phyloP scores from a whole-genome alignment of 2,797 vertebrate species.

The Lepus oiostolus region DNA sequence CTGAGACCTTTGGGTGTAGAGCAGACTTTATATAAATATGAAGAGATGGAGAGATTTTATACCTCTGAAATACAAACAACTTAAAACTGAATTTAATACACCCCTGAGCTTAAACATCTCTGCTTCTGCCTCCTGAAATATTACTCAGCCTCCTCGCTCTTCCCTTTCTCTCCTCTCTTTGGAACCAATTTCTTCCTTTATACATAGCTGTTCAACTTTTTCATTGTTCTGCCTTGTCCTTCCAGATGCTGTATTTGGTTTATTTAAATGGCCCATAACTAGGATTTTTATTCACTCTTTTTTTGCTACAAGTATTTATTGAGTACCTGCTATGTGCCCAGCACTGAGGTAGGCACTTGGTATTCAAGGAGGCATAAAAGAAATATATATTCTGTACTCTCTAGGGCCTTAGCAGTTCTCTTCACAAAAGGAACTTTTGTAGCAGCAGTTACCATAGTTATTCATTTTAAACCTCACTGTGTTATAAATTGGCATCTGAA shows the following conservation, averaged over 20 bases:
- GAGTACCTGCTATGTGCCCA: neutral
- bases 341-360: neutral
- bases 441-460: neutral
- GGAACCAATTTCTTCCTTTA: neutral
- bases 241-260: neutral
- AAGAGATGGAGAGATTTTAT: neutral
- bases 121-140: conserved; percentile 18
- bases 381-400: neutral
- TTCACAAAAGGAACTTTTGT: conserved; percentile 54
- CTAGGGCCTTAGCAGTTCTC: neutral
- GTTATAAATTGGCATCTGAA: conserved; percentile 44
- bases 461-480: conserved; percentile 50
- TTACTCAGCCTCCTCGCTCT: neutral
- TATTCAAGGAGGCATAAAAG: conserved; percentile 34
- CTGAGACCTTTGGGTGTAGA: neutral
- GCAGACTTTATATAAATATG: conserved; percentile 59
- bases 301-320: conserved; percentile 27
- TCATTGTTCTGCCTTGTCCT: conserved; percentile 6
- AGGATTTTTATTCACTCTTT: conserved; percentile 18
- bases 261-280: neutral
- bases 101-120: neutral
- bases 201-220: neutral
- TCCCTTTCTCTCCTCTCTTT: neutral
- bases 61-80: conserved; percentile 33
- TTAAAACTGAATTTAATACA: conserved; percentile 36